Base-by-base conservation (phyloP, 2,888 invertebrate species). In the Pteria penguin region DNA sequence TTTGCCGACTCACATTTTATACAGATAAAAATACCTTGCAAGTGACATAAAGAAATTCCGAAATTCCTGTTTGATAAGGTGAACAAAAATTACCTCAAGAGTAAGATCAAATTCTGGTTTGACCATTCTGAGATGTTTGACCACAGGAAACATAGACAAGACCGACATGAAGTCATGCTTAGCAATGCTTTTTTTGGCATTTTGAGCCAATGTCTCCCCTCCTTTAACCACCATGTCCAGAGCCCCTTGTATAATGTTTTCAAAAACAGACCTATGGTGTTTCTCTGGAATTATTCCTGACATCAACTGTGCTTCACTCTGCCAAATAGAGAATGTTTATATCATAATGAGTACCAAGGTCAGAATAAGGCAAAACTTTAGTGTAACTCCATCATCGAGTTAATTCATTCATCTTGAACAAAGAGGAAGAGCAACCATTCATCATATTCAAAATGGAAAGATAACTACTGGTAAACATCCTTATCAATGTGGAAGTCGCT, bases 181-280 rank as follows among this genome's bases (percentile, higher is more conserved):
- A 1, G 94, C 94, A 73, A 96, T 95, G 88, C 96, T 96, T 82
- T 95, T 94, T 88, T 96, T 94, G 0, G 96, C 96, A 84, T 95
- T 93, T 2, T 94, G 93, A 0, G 96, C 96, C 75, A 97, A 95
- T 79, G 94, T 95, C 93, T 97, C 97, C 2, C 97, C 97, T 90
- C 97, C 97, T 83, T 95, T 95, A 0, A 96, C 96, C 22, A 98
- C 95, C 72, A 96, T 93, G 81, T 96, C 96, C 93, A 98, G 95
- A 66, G 97, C 96, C 89, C 96, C 96, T 83, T 95, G 94, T 8
- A 97, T 95, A 78, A 98, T 95, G 57, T 95, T 94, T 83, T 96
- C 96, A 89, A 98, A 96, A 5, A 97, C 96, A 83, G 95, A 94
- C 33, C 96, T 95, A 90, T 97, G 95, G 84, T 96, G 95, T 57